These are phyloP conservation scores for Gastrophysa polygoni DNA, from an alignment of 2,888 invertebrate genomes.

Conservation along the genomic window DNA sequence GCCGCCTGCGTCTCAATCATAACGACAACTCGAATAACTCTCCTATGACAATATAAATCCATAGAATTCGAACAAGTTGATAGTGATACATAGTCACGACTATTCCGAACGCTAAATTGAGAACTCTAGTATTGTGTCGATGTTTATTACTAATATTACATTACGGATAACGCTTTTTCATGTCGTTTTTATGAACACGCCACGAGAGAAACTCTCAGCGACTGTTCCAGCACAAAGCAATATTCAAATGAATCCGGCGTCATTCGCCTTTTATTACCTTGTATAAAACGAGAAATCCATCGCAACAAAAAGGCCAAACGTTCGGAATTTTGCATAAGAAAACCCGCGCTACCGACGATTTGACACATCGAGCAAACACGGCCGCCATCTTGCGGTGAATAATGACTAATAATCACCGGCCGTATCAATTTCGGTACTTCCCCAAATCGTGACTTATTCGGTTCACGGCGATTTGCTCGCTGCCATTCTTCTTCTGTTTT, in stretches of 20 bases:
- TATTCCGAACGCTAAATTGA: background rate
- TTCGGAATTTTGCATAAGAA: slow-evolving; percentile 12
- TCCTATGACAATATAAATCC: slow-evolving; percentile 16
- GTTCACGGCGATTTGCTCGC: slow-evolving; percentile 7
- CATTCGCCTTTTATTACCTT: slow-evolving; percentile 1
- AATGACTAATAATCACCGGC: slow-evolving; percentile 4
- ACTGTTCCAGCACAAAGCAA: background rate
- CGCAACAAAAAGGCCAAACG: slow-evolving; percentile 1
- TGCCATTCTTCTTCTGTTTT: slow-evolving; percentile 5
- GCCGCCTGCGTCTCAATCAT: slow-evolving; percentile 25
- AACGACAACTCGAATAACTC: slow-evolving; percentile 20
- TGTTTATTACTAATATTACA: background rate
- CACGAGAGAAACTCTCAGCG: background rate
- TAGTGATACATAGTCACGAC: background rate
- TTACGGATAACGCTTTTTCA: background rate
- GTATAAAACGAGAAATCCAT: slow-evolving; percentile 4
- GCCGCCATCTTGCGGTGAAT: background rate
- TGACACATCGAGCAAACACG: background rate
- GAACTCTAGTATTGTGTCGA: background rate
- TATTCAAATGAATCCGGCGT: background rate
- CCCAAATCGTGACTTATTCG: slow-evolving; percentile 3
- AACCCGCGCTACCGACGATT: background rate
- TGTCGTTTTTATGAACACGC: slow-evolving; percentile 1
- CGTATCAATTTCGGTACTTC: background rate
- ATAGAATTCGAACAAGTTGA: background rate